Base-by-base conservation (phyloP, 1,140 invertebrate species). In the Drosophila chauvacae region DNA sequence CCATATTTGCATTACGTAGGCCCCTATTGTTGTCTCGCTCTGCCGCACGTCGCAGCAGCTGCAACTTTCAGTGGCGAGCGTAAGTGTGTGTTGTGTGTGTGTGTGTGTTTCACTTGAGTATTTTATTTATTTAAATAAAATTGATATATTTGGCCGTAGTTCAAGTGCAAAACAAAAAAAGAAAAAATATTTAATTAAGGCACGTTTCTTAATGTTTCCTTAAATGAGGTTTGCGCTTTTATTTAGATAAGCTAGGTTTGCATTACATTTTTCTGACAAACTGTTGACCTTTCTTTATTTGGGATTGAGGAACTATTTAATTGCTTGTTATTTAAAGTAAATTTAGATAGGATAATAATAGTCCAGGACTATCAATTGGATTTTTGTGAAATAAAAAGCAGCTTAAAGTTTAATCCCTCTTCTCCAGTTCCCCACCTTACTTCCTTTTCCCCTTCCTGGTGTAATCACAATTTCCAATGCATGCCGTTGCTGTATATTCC, bases 1-100 rank as follows among this genome's bases (percentile, higher is more conserved):
- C 85, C 85, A 90, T 90, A 86, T 90, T 90, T 90, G 81, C 86
- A 85, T 83, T 83, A 83, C 84, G 84, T 88, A 73, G 78, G 57
- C 62, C 62, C 55, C 60, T 69, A 61, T 53, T 73, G 86, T 90
- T 86, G 59, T 90, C 85, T 73, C 81, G 39, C 71, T 90, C 66
- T 72, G 28, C 28, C 83, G 26, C 74, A 77, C 57, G 60, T 58
- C 9, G 35, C 64, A 45, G 45, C 76, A 65, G 76, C 69, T 85
- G 70, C 73, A 72, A 66, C 56, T 69, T 37, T 65, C 39, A 41
- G 35, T 50, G 16, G 48, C 63, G 45, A 71, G 41, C 33, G 48
- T 42, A 20, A 45, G 20, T 50, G 23, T 75, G 26, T 73, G 74
- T 61, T 53, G 42, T 60, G 35, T 73, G 74, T 61, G 41, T 71